A percentile compares a stretch with the other conserved stretches of the same genome.
Conservation (phyloP, 2,888 invertebrate species). For the Cosmorhoe ocellata region DNA sequence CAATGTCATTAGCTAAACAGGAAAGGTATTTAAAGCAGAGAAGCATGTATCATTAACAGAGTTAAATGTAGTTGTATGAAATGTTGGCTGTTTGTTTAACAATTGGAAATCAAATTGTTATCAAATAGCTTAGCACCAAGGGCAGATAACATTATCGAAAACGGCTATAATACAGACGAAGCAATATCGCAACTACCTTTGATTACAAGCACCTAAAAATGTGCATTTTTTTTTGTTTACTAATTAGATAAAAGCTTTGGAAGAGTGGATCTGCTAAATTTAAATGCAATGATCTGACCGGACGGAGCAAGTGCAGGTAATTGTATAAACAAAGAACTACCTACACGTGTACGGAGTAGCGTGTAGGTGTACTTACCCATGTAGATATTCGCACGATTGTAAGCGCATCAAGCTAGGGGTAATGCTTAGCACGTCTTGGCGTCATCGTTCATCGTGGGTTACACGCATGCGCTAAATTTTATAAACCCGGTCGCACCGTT, state of each 20-base stretch:
- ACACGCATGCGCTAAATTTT: slow-evolving; percentile 51
- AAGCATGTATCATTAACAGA: slow-evolving; percentile 3
- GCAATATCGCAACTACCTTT: slow-evolving; percentile 34
- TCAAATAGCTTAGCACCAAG: slow-evolving; percentile 41
- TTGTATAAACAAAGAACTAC: slow-evolving; percentile 41
- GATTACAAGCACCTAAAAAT: slow-evolving; percentile 18
- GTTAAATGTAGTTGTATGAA: slow-evolving; percentile 10
- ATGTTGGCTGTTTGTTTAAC: slow-evolving; percentile 13
- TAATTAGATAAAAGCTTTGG: slow-evolving; percentile 43
- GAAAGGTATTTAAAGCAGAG: slow-evolving; percentile 24
- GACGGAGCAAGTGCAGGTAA: slow-evolving; percentile 27
- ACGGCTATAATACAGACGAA: slow-evolving; percentile 35
- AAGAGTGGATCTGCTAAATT: slow-evolving; percentile 32
- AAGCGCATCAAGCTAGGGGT: slow-evolving; percentile 25
- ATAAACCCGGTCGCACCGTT: slow-evolving; percentile 54
- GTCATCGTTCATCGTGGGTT: slow-evolving; percentile 29
- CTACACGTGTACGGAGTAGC: slow-evolving; percentile 39
- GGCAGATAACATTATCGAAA: slow-evolving; percentile 47
- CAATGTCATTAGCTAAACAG: slow-evolving; percentile 32
- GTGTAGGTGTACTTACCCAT: neutral
- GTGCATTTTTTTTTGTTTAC: slow-evolving; percentile 25
- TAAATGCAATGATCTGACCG: slow-evolving; percentile 21
- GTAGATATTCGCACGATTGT: slow-evolving; percentile 20
- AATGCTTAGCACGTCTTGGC: slow-evolving; percentile 44
- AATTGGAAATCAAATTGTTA: slow-evolving; percentile 10